Evolutionary conservation across 2,797 vertebrate species (phyloP).

Genomic region (Fistularia commersonii): DNA sequence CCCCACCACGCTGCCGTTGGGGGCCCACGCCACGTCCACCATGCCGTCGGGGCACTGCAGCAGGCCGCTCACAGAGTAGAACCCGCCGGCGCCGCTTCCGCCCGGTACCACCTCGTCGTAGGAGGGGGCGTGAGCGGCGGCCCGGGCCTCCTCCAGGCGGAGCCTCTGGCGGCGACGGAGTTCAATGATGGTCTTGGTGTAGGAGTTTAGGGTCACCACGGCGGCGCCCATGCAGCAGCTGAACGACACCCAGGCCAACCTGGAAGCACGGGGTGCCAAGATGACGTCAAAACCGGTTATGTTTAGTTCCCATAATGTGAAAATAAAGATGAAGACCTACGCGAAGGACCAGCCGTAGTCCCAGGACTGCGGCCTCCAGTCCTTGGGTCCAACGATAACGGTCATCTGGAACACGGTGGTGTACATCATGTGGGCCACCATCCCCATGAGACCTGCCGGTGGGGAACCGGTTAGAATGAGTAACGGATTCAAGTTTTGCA

Average conservation of each 20-base stretch:
- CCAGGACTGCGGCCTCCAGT: conserved; percentile 82
- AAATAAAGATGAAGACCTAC: conserved; percentile 50
- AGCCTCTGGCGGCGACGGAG: conserved; percentile 72
- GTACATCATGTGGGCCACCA: conserved; percentile 85
- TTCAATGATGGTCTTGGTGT: conserved; percentile 85
- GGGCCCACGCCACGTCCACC: conserved; percentile 69
- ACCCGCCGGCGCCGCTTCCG: conserved; percentile 43
- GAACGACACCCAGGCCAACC: conserved; percentile 85
- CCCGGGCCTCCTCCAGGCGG: conserved; percentile 66
- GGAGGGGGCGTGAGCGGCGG: conserved; percentile 60
- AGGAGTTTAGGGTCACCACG: conserved; percentile 84
- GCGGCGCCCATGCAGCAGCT: conserved; percentile 85
- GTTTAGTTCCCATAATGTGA: no score
- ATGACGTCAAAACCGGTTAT: no score
- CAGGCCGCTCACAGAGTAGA: conserved; percentile 78
- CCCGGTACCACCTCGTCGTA: conserved; percentile 74
- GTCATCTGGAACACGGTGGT: conserved; percentile 84
- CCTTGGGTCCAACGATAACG: conserved; percentile 81
- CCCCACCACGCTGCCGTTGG: conserved; percentile 55
- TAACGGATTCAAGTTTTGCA: no score
- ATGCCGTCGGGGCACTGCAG: conserved; percentile 72
- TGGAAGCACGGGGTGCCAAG: conserved; percentile 21
- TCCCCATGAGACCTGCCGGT: conserved; percentile 75
- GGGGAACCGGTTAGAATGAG: no score
- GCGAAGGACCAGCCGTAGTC: conserved; percentile 77